These are phyloP conservation scores for Drosophila insularis DNA, from an alignment of 1,140 invertebrate genomes.

Conservation along the genomic window DNA sequence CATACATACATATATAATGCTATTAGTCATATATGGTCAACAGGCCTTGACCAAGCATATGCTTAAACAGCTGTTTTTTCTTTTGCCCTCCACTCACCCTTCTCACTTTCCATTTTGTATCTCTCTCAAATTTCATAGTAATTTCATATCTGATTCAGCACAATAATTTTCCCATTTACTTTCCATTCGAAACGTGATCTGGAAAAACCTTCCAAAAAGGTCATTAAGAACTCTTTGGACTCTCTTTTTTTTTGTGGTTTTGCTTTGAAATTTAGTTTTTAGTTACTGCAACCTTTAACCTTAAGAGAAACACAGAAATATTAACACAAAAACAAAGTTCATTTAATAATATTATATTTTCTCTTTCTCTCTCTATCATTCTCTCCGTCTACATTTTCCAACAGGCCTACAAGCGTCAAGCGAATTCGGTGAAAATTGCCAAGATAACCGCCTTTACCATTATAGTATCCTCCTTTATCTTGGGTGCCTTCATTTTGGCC, in stretches of 20 bases:
- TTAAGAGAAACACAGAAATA: background rate
- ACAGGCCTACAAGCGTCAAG: conserved; percentile 89
- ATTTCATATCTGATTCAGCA: conserved; percentile 46
- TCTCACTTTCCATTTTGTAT: background rate
- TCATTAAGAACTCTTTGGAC: background rate
- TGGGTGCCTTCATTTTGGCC: conserved; percentile 90
- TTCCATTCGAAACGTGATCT: conserved; percentile 7
- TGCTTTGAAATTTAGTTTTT: background rate
- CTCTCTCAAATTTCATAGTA: conserved; percentile 12
- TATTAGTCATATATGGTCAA: background rate
- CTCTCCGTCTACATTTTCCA: conserved; percentile 57
- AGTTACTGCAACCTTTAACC: background rate
- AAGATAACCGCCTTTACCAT: conserved; percentile 90
- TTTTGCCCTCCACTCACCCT: background rate
- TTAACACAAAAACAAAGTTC: background rate
- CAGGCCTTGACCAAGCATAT: conserved; percentile 1
- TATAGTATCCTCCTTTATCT: conserved; percentile 88
- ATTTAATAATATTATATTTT: conserved; percentile 3
- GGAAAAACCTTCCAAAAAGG: background rate
- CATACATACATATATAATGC: no score
- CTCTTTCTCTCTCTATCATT: background rate
- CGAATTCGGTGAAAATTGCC: conserved; percentile 90
- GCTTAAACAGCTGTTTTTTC: conserved; percentile 4
- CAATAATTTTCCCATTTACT: conserved; percentile 64
- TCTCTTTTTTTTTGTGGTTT: background rate